Conservation (phyloP, 2,888 invertebrate species). For the Dasysyrphus albostriatus region DNA sequence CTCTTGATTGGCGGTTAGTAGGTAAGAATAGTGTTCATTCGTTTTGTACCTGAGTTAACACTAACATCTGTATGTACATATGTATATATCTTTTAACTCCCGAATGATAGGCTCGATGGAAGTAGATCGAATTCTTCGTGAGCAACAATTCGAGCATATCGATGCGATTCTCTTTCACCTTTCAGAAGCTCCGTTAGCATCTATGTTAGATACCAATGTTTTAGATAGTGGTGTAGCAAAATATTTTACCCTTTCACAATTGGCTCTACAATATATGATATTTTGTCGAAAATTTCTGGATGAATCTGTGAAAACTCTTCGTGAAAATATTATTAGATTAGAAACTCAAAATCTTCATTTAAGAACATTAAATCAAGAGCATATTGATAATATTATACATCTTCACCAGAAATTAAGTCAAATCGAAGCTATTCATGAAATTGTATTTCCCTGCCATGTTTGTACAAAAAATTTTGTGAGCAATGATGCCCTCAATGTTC, state of each 20-base stretch:
- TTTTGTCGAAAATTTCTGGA: conserved; percentile 83
- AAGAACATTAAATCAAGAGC: conserved; percentile 78
- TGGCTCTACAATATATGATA: conserved; percentile 82
- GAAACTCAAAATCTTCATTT: conserved; percentile 80
- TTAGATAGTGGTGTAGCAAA: conserved; percentile 83
- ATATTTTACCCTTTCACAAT: conserved; percentile 82
- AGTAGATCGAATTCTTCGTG: conserved; percentile 80
- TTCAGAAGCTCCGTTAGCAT: conserved; percentile 81
- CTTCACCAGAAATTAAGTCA: conserved; percentile 82
- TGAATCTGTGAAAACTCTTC: conserved; percentile 80
- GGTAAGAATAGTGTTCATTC: conserved; percentile 77
- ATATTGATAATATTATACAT: conserved; percentile 81
- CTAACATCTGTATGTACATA: no score
- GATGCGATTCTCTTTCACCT: conserved; percentile 80
- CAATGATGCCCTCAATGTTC: conserved; percentile 82
- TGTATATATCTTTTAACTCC: background rate
- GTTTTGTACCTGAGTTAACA: background rate
- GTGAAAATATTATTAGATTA: conserved; percentile 78
- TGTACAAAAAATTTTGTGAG: conserved; percentile 83
- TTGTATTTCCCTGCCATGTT: conserved; percentile 82
- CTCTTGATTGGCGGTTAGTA: conserved; percentile 82
- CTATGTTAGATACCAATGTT: conserved; percentile 81
- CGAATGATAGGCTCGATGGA: conserved; percentile 81
- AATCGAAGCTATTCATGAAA: conserved; percentile 81
- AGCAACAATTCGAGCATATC: conserved; percentile 81